Evolutionary conservation across 2,888 invertebrate genomes (phyloP), one percentile per base, ranked within the genome.

Genomic region (Branchipolynoe longqiensis): DNA sequence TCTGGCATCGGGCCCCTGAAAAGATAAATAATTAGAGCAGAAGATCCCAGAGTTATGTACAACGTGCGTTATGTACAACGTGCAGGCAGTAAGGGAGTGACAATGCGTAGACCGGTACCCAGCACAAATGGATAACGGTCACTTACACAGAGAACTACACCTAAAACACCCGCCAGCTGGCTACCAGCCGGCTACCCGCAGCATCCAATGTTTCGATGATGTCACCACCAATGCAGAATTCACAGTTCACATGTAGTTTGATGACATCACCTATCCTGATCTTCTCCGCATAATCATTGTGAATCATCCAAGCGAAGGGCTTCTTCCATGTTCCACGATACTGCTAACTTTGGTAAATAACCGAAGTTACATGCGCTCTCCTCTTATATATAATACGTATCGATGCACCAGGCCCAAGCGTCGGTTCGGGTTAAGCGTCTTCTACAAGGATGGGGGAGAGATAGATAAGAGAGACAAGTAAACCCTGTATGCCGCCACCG

Each of bases 401-500:
- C n/a, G n/a, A n/a, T n/a, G n/a, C n/a, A n/a, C n/a, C n/a, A n/a
- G n/a, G n/a, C n/a, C n/a, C n/a, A n/a, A n/a, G n/a, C n/a, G n/a
- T n/a, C n/a, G n/a, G n/a, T n/a, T n/a, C n/a, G n/a, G n/a, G n/a
- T n/a, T n/a, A n/a, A n/a, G n/a, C n/a, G n/a, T n/a, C n/a, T n/a
- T n/a, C 59, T 59, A 6, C 25, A 33, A 69, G 69, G 36, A 69
- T 33, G 38, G 31, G 2, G 62, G 31, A 62, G 3, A 14, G 2
- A 31, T 62, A 28, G 69, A 14, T n/a, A n/a, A n/a, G 38, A 69
- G 36, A 33, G 69, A 33, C 22, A 38, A 31, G 38, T 69, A 69
- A 69, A 69, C 69, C 69, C 69, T 69, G 38, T 69, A 38, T 12
- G 12, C 18, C 14, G 38, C 36, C 69, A 69, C 69, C 38, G 38